Percentiles rank a stretch among this genome's conserved stretches.
Evolutionary conservation across 2,113 vertebrate genomes (phyloP).

Genomic region (Limanda limanda): DNA sequence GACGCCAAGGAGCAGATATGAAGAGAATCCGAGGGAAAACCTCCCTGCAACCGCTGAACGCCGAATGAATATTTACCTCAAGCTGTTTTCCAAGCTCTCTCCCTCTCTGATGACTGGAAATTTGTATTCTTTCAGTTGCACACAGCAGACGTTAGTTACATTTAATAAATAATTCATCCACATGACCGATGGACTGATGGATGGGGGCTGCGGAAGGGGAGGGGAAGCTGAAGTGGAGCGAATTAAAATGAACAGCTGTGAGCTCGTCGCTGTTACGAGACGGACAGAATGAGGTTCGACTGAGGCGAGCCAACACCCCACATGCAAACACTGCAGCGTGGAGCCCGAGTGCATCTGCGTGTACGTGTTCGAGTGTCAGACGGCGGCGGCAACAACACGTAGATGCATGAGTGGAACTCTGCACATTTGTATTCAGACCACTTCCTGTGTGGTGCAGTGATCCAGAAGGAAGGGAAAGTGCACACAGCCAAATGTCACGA

Average conservation of each 20-base stretch:
- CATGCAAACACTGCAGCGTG: constrained; percentile 17
- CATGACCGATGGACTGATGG: constrained; percentile 19
- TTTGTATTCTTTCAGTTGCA: constrained; percentile 37
- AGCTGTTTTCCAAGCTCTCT: constrained; percentile 11
- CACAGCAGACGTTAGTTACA: constrained; percentile 34
- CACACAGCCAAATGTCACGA: not conserved
- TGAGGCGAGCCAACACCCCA: constrained; percentile 14
- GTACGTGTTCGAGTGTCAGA: not conserved
- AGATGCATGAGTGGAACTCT: not conserved
- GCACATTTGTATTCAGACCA: not conserved
- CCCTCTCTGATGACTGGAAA: constrained; percentile 10
- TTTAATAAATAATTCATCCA: constrained; percentile 59
- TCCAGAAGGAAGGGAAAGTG: not conserved
- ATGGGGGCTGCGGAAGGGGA: not conserved
- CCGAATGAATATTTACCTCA: constrained; percentile 42
- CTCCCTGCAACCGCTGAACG: constrained; percentile 32
- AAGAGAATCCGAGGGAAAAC: constrained; percentile 48
- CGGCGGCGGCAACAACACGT: not conserved
- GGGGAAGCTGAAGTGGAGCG: constrained; percentile 4
- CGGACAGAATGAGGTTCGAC: constrained; percentile 1
- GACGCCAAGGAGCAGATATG: constrained; percentile 37
- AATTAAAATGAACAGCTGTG: constrained; percentile 50
- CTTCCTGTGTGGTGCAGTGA: not conserved
- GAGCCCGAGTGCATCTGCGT: not conserved
- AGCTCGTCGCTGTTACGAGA: constrained; percentile 17